Conservation (phyloP, 2,113 vertebrate species). For the Prolemur simus region DNA sequence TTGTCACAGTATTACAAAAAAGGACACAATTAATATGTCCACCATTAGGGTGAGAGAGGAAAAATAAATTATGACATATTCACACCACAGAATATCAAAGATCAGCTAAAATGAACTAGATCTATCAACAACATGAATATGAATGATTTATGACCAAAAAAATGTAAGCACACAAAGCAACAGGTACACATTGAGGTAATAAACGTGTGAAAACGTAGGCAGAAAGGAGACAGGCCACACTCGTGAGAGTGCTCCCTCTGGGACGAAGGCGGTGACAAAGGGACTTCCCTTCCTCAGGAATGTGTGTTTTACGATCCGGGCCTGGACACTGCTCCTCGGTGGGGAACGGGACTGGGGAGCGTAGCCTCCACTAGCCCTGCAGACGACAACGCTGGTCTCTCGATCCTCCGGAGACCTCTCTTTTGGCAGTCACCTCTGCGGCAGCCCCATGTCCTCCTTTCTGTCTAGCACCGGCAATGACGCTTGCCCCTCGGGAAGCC, state of each 20-base stretch:
- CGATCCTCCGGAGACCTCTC: neutral
- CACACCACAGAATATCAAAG: neutral
- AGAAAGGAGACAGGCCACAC: neutral
- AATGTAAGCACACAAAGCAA: neutral
- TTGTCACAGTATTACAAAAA: no score
- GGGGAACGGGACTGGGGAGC: neutral
- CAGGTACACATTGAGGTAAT: accelerated
- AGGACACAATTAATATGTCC: neutral
- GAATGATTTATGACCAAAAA: neutral
- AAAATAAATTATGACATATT: neutral
- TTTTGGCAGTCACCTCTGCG: neutral
- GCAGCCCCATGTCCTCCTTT: neutral
- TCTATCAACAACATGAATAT: neutral
- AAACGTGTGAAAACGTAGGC: neutral
- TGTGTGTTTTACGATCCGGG: neutral
- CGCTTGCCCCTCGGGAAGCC: neutral
- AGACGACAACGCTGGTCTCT: accelerated
- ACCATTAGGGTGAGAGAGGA: neutral
- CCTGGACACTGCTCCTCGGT: accelerated
- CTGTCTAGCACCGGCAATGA: neutral
- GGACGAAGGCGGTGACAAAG: neutral
- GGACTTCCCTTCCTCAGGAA: neutral
- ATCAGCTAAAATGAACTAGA: neutral
- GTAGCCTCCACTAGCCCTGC: accelerated
- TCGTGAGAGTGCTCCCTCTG: neutral